Conservation (phyloP, 2,797 vertebrate genomes). For the Sebastes oblongus region DNA sequence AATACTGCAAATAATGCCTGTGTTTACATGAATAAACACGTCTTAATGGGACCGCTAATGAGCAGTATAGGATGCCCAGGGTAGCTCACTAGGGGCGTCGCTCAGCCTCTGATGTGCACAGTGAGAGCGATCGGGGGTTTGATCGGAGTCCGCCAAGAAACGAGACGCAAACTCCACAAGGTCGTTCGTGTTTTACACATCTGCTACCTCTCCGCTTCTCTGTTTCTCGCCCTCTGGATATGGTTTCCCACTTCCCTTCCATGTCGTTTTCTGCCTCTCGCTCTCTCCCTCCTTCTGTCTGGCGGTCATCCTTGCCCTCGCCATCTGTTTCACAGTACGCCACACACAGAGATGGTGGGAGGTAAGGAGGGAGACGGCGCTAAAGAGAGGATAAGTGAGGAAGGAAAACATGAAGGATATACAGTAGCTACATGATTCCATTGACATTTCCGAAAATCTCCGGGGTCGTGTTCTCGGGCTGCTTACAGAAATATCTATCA, state of each 20-base stretch:
- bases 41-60: conserved; percentile 77
- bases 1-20: conserved; percentile 63
- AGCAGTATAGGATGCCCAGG: conserved; percentile 62
- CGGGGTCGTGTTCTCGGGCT: neutral
- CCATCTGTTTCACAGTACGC: conserved; percentile 77
- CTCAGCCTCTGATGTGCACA: conserved; percentile 60
- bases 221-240: conserved; percentile 48
- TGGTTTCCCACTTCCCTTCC: conserved; percentile 54
- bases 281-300: conserved; percentile 62
- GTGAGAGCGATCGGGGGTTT: conserved; percentile 31
- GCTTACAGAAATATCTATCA: neutral
- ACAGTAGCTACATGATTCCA: neutral
- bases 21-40: conserved; percentile 76
- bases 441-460: neutral
- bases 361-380: conserved; percentile 12
- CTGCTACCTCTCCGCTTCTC: conserved; percentile 62
- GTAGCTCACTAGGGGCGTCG: conserved; percentile 54
- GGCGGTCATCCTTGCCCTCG: conserved; percentile 71
- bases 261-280: conserved; percentile 49
- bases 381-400: conserved; percentile 29
- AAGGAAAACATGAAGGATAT: conserved; percentile 14
- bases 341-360: conserved; percentile 48
- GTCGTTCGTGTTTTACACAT: conserved; percentile 73
- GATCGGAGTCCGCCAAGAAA: conserved; percentile 57
- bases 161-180: conserved; percentile 57